phyloP scores from a whole-genome alignment of 2,888 invertebrate genomes.

The Clusia tigrina region DNA sequence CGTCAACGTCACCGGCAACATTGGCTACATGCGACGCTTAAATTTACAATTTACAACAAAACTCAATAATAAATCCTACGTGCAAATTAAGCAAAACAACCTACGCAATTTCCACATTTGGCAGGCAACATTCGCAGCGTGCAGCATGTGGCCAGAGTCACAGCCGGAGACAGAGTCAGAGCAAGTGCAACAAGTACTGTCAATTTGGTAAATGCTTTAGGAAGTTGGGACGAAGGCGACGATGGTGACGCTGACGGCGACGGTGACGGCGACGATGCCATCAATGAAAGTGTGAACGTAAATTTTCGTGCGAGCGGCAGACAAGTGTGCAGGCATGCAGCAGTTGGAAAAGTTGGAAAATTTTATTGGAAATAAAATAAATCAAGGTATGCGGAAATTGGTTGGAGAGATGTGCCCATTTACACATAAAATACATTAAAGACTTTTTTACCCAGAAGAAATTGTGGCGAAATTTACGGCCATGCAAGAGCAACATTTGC shows the following conservation, averaged over 20 bases:
- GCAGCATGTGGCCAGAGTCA: background rate
- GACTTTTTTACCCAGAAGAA: background rate
- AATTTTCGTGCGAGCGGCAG: background rate
- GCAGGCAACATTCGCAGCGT: background rate
- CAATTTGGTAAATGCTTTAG: slow-evolving; percentile 7
- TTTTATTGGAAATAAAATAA: too few species aligned
- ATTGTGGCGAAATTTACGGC: background rate
- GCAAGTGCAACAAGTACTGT: background rate
- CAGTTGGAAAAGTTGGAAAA: too few species aligned
- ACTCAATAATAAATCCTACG: slow-evolving; percentile 7
- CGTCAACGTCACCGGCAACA: background rate
- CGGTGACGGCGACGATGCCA: background rate
- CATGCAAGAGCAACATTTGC: background rate
- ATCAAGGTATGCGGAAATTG: too few species aligned
- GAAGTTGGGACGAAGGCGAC: background rate
- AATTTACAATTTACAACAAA: background rate
- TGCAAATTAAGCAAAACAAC: background rate
- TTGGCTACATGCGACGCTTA: background rate
- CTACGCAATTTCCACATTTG: slow-evolving; percentile 6
- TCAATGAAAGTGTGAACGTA: background rate
- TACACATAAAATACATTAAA: too few species aligned
- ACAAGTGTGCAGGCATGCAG: too few species aligned
- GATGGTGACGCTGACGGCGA: background rate
- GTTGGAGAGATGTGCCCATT: too few species aligned
- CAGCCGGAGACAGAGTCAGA: too few species aligned